phyloP scores from a whole-genome alignment of 2,797 vertebrate genomes.

The Yasuhikotakia modesta region DNA sequence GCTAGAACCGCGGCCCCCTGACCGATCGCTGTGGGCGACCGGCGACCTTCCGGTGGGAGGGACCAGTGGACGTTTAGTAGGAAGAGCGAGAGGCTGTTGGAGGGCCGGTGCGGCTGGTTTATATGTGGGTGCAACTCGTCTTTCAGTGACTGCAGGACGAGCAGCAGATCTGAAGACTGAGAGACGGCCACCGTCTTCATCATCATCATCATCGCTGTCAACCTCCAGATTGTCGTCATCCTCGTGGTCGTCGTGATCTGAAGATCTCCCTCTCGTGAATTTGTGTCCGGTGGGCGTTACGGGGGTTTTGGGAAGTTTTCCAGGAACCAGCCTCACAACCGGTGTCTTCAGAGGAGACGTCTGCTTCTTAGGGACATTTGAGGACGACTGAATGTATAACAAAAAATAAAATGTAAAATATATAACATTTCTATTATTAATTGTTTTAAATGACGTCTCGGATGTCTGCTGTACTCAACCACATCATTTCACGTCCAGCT shows the following conservation, averaged over 20 bases:
- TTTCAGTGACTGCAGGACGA: not conserved
- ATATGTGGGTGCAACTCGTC: not conserved
- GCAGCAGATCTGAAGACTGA: conserved; percentile 21
- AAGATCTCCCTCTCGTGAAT: conserved; percentile 28
- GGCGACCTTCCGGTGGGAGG: conserved; percentile 23
- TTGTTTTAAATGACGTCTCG: too few species aligned
- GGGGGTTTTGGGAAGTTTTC: not conserved
- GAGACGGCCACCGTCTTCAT: conserved; percentile 36
- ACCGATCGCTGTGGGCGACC: conserved; percentile 11
- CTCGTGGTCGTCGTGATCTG: conserved; percentile 44
- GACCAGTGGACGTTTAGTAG: conserved; percentile 27
- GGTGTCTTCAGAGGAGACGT: conserved; percentile 24
- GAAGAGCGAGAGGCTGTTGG: conserved; percentile 20
- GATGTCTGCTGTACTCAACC: not conserved
- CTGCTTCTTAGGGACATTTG: conserved; percentile 32
- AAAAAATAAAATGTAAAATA: too few species aligned
- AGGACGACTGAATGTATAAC: conserved; percentile 34
- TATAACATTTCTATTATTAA: too few species aligned
- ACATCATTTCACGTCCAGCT: too few species aligned
- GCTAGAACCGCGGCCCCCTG: not conserved
- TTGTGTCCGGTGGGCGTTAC: not conserved
- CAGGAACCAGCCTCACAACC: not conserved
- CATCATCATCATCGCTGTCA: conserved; percentile 55
- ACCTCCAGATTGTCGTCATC: conserved; percentile 56
- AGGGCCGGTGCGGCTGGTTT: conserved; percentile 26